Base-by-base conservation (phyloP, 2,888 invertebrate species). In the Drosophila recens region DNA sequence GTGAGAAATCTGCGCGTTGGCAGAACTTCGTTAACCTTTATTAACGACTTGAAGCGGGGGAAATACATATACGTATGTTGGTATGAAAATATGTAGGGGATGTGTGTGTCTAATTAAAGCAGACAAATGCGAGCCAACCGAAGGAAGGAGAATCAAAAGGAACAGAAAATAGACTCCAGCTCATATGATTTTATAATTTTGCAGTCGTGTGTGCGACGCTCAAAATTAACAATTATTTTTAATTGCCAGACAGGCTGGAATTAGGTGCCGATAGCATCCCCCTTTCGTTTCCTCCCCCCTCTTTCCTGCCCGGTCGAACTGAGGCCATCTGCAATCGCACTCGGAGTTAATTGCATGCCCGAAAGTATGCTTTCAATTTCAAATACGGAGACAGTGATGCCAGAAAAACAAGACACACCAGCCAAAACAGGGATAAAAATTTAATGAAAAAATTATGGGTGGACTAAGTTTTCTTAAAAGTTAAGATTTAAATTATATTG, bases 1-100 rank as follows among this genome's bases (percentile, higher is more conserved):
- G 86, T 82, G 77, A 83, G 80, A 86, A 86, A 86, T 86, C 86
- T 85, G 83, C 77, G 82, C 83, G 64, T 62, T 67, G 75, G 72
- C 72, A 75, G 70, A 87, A 85, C 85, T 87, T 87, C 70, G 80
- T 85, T 83, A 86, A 88, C 86, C 88, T 86, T 87, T 86, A 86
- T 87, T 86, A 86, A 86, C 85, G 81, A 66, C 76, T 58, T 49
- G 49, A 52, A 42, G 43, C 17, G 58, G 17, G 40, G 40, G 4
- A 40, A 11, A 42, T 4, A 17, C 3, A 6, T 9, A 13, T 8
- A 51, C 4, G 48, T 27, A 51, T 8, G 2, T 17, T 4, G 23
- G 34, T 4, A 17, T 11, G 17, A 8, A 15, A 4, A 34, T 27
- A 4, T 11, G 34, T 13, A 13, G 43, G 27, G 63, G 23, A 11